Base-by-base conservation (phyloP, 1,140 invertebrate species). In the Cydia pomonella region DNA sequence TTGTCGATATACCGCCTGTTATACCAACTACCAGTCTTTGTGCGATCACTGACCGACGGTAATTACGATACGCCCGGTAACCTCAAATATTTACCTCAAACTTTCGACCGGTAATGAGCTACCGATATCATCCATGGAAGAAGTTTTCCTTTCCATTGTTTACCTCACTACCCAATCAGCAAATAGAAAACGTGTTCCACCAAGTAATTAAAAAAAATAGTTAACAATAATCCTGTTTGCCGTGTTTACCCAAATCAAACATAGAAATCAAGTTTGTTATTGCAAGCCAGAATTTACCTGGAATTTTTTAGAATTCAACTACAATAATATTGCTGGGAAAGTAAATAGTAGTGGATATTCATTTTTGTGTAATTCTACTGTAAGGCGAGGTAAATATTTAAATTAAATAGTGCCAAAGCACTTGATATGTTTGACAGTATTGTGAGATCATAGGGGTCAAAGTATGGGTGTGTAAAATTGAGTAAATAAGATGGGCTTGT, bases 51-150 rank as follows among this genome's bases (percentile, higher is more conserved):
- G 78, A 80, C 78, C 83, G 82, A 83, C 84, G 74, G 80, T 89
- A 90, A 90, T 92, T 87, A 90, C 82, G 80, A 87, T 88, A 87
- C 80, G 82, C 81, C 73, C 79, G 80, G 83, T 81, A 86, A 81
- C 81, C 78, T 86, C 86, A 92, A 92, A 92, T 91, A 92, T 91
- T 92, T 92, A 79, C 66, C 78, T 83, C 87, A 89, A 92, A 92
- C 88, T 92, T 92, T 91, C 87, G 74, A 85, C 87, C 84, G 85
- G 90, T 92, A 91, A 89, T 91, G 83, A 88, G 91, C 89, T 92
- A 90, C 91, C 88, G 87, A 89, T 90, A 89, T 83, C 84, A 75
- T 82, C 72, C 75, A 77, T 75, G 72, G 75, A 64, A 76, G 82
- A 21, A 84, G 86, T 84, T 88, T 89, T 89, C 90, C 86, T 81